These are phyloP conservation scores for Drosophila rhopaloa DNA, from an alignment of 1,140 invertebrate species.

Conservation along the genomic window DNA sequence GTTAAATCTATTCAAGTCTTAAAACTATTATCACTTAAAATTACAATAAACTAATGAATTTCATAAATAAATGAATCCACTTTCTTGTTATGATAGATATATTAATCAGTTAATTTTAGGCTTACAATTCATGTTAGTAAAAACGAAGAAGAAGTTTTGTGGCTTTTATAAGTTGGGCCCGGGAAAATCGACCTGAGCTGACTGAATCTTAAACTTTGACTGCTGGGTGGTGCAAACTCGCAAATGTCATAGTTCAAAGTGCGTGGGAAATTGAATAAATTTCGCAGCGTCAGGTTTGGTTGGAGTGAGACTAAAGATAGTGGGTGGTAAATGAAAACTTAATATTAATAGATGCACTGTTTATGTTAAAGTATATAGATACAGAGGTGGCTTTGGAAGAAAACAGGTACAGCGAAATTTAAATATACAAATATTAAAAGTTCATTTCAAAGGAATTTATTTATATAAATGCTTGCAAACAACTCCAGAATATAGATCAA, in stretches of 20 bases:
- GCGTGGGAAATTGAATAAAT: constrained; percentile 46
- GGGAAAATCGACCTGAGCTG: constrained; percentile 14
- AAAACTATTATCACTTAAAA: too few relatives aligned
- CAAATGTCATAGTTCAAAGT: constrained; percentile 53
- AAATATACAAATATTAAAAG: too few relatives aligned
- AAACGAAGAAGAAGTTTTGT: too few relatives aligned
- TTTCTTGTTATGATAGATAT: too few relatives aligned
- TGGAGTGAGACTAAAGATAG: not conserved
- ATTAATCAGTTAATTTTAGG: too few relatives aligned
- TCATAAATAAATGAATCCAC: too few relatives aligned
- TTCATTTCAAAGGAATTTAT: not conserved
- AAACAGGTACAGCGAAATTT: not conserved
- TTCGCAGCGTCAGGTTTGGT: constrained; percentile 2
- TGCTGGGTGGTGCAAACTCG: constrained; percentile 4
- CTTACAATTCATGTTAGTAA: too few relatives aligned
- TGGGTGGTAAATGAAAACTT: constrained; percentile 28
- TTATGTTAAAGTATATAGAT: not conserved
- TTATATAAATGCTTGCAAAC: not conserved
- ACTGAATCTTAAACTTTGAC: not conserved
- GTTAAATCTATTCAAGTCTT: too few relatives aligned
- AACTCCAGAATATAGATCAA: not conserved
- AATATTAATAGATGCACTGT: constrained; percentile 34
- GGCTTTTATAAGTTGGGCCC: too few relatives aligned
- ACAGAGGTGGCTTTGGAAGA: not conserved
- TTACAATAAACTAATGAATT: too few relatives aligned